Base-by-base conservation (phyloP, 2,113 vertebrate genomes). In the Antidorcas marsupialis region DNA sequence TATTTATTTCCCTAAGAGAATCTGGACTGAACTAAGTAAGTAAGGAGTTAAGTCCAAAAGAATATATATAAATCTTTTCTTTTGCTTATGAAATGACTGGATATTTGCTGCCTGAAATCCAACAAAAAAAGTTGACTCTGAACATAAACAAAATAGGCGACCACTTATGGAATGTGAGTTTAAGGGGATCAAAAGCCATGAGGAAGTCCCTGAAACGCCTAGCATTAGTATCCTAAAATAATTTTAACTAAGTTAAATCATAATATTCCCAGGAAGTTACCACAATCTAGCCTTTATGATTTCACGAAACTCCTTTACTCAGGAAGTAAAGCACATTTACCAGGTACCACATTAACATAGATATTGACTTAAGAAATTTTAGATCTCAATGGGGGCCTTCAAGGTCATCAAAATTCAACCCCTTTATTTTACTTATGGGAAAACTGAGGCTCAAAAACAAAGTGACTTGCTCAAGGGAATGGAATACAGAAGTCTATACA, bases 291-390 rank as follows among this genome's bases (percentile, higher is more conserved):
- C 17, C 55, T 78, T 88, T 91, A 60, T 76, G 36, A 92, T 45
- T 93, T 52, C 17, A 83, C 30, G 33, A 85, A 86, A 60, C 16
- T 87, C 21, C 7, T 93, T 17, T 71, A 82, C 39, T 85, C 30
- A 88, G 47, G 28, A 93, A 97, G 16, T 43, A 21, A 97, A 95
- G 81, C 39, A 94, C 4, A 47, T 81, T 96, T 93, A 78, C 28
- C 85, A 88, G 23, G 57, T 64, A 64, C n/a, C 33, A 97, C 47
- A 50, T 87, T 87, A 94, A 87, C 27, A 28, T 7, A 55, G 9
- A 36, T 94, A 84, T 87, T 89, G 17, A 30, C 28, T 89, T 6
- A 67, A 33, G 50, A 7, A n/a, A 76, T 86, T 85, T 85, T 96
- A 92, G 64, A 96, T 81, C 15, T 91, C 11, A 16, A 64, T 14